Evolutionary conservation across 1,140 invertebrate species (phyloP).

Genomic region (Drosophila ananassae): DNA sequence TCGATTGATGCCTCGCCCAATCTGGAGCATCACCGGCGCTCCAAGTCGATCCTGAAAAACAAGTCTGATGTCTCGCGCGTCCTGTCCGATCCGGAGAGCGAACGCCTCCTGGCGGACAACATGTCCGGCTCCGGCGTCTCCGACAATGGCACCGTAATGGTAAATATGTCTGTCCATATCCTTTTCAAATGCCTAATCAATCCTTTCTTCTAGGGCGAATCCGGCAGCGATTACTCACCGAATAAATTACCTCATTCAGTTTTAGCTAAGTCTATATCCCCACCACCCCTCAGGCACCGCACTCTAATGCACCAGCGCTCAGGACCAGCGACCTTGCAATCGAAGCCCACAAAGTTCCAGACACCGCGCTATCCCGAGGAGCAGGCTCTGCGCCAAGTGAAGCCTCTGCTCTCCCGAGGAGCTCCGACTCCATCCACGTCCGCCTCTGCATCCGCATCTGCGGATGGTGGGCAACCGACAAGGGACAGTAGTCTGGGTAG

Average conservation of each 20-base stretch:
- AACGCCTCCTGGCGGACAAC: conserved; percentile 89
- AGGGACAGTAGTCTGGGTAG: conserved; percentile 83
- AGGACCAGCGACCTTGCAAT: conserved; percentile 77
- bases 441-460: conserved; percentile 28
- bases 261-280: conserved; percentile 84
- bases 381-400: conserved; percentile 75
- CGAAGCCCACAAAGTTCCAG: conserved; percentile 83
- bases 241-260: conserved; percentile 84
- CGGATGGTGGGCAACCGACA: conserved; percentile 67
- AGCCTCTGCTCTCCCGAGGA: conserved; percentile 64
- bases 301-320: conserved; percentile 83
- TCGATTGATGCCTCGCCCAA: conserved; percentile 88
- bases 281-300: conserved; percentile 83
- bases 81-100: conserved; percentile 89
- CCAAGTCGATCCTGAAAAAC: conserved; percentile 92
- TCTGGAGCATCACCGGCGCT: conserved; percentile 87
- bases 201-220: conserved; percentile 67
- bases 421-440: conserved; percentile 16
- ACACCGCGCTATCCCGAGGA: conserved; percentile 83
- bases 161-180: not conserved
- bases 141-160: conserved; percentile 84
- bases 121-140: conserved; percentile 85
- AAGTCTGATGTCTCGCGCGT: conserved; percentile 86
- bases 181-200: too few species aligned
- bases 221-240: conserved; percentile 84